These are phyloP conservation scores for Okapia johnstoni DNA, from an alignment of 2,113 vertebrate genomes.

Conservation along the genomic window DNA sequence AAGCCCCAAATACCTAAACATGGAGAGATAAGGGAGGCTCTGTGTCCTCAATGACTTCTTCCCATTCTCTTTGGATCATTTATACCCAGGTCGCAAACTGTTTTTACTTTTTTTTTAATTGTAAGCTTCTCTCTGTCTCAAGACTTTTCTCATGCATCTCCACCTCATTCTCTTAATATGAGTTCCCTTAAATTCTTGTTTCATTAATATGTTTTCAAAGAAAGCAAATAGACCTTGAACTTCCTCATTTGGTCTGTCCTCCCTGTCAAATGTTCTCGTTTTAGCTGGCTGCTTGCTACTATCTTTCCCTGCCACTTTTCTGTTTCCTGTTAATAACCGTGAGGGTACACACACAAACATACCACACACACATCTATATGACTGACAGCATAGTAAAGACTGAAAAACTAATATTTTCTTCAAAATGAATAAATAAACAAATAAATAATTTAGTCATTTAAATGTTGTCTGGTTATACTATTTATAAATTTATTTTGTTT, in stretches of 20 bases:
- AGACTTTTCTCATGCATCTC: fast-evolving
- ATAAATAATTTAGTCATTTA: not conserved
- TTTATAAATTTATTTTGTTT: not conserved
- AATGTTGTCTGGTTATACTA: not conserved
- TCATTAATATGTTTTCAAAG: not conserved
- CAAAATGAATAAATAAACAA: not conserved
- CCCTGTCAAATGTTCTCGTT: not conserved
- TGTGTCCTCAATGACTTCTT: fast-evolving
- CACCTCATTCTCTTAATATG: not conserved
- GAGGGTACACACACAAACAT: not conserved
- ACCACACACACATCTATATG: fast-evolving
- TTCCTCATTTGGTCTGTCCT: not conserved
- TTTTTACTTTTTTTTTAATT: not conserved
- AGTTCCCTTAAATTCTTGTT: not conserved
- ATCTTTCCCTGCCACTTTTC: not conserved
- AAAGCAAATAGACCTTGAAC: not conserved
- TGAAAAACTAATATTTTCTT: not conserved
- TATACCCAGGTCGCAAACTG: fast-evolving
- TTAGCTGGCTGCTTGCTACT: not conserved
- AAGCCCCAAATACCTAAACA: fast-evolving
- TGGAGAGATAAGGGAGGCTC: fast-evolving
- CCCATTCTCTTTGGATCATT: fast-evolving
- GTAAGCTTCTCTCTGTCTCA: fast-evolving
- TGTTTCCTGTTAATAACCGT: not conserved
- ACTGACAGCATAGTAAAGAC: not conserved